Percentiles rank a stretch among this genome's conserved stretches.
Conservation (phyloP, 2,888 invertebrate genomes). For the Emmelina monodactyla region DNA sequence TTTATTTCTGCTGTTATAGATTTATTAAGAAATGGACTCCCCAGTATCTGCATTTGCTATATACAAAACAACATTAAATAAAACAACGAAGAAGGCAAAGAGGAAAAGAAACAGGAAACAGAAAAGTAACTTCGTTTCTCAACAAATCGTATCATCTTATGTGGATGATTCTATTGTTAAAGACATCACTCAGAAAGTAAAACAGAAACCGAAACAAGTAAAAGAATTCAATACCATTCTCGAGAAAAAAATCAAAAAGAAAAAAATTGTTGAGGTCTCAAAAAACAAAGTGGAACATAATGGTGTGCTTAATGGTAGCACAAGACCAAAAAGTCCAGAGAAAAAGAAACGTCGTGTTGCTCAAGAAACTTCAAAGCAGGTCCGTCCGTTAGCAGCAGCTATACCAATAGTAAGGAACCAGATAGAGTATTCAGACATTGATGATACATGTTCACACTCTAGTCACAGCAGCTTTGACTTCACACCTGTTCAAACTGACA, state of each 20-base stretch:
- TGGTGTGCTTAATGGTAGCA: too few relatives aligned
- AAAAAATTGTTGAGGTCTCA: constrained; percentile 1
- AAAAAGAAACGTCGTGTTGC: too few relatives aligned
- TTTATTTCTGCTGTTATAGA: constrained; percentile 1
- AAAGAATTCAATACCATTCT: neutral
- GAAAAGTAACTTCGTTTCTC: constrained; percentile 22
- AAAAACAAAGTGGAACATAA: too few relatives aligned
- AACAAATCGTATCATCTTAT: constrained; percentile 17
- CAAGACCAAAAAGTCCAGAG: too few relatives aligned
- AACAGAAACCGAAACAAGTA: constrained; percentile 28
- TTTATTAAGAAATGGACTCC: constrained; percentile 33
- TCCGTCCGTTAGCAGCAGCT: too few relatives aligned
- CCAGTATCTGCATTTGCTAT: constrained; percentile 50
- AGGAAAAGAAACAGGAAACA: constrained; percentile 22
- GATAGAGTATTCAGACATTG: too few relatives aligned
- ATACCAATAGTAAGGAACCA: too few relatives aligned
- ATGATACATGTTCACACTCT: constrained; percentile 22
- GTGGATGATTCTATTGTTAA: constrained; percentile 24
- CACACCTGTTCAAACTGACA: constrained; percentile 49
- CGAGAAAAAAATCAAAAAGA: constrained; percentile 5
- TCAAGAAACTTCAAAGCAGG: too few relatives aligned
- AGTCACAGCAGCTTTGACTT: constrained; percentile 34
- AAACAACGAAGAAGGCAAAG: constrained; percentile 9
- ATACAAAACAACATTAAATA: constrained; percentile 25
- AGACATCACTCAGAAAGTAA: constrained; percentile 29